Evolutionary conservation across 2,113 vertebrate species (phyloP).

Genomic region (Gracilinanus agilis): DNA sequence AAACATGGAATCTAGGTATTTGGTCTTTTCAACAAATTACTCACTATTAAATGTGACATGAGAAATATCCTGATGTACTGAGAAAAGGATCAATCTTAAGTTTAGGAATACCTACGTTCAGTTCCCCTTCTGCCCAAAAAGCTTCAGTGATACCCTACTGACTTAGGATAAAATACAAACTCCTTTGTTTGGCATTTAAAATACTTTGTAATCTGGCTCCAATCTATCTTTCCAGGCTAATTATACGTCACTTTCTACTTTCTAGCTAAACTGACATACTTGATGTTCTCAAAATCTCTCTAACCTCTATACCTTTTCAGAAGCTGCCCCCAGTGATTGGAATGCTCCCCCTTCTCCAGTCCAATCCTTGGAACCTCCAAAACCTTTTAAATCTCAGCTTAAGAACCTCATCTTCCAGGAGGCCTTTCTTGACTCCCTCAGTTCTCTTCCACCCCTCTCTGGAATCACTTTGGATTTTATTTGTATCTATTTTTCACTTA

Average conservation of each 20-base stretch:
- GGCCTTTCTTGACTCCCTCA: neutral
- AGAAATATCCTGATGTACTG: neutral
- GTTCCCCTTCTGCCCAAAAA: neutral
- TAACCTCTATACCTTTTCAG: neutral
- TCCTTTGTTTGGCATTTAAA: neutral
- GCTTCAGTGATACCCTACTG: neutral
- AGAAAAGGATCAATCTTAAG: neutral
- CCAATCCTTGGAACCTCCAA: neutral
- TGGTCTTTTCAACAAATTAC: slow-evolving; percentile 34
- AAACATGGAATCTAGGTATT: slow-evolving; percentile 16
- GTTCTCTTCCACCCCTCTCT: neutral
- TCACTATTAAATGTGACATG: neutral
- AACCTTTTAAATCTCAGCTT: neutral
- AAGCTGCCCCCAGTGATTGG: neutral
- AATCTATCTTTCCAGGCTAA: neutral
- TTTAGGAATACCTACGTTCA: neutral
- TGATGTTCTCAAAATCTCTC: neutral
- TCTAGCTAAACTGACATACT: neutral
- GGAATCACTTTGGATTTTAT: neutral
- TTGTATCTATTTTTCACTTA: neutral
- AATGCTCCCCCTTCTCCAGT: neutral
- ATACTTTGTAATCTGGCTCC: neutral
- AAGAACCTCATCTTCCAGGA: neutral
- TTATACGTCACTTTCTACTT: neutral
- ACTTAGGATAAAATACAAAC: neutral